Conservation (phyloP, 2,797 vertebrate species). For the Schizopygopsis pylzovi region DNA sequence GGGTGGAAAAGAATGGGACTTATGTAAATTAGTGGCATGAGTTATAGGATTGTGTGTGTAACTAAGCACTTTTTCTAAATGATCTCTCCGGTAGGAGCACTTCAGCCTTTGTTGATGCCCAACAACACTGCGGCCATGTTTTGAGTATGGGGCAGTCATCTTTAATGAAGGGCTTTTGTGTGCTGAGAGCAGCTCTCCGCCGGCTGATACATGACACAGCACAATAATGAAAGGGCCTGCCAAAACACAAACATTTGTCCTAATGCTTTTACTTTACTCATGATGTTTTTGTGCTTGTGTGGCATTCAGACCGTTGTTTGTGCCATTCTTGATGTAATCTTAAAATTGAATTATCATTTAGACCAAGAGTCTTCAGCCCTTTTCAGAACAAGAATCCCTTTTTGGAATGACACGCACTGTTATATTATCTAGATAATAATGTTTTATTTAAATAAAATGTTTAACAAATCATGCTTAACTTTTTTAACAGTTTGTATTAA, state of each 20-base stretch:
- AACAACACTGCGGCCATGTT: not conserved
- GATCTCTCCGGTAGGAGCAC: not conserved
- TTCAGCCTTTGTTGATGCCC: constrained; percentile 24
- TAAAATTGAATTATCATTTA: constrained; percentile 4
- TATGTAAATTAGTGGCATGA: not conserved
- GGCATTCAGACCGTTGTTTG: not conserved
- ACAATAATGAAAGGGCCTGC: constrained; percentile 10
- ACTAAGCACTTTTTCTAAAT: not conserved
- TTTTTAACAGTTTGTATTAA: not conserved
- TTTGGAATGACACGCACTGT: not conserved
- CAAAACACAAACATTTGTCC: not conserved
- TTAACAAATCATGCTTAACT: not conserved
- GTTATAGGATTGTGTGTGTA: constrained; percentile 8
- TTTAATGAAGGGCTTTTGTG: constrained; percentile 26
- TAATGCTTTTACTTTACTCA: not conserved
- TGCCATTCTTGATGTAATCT: not conserved
- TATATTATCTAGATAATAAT: not conserved
- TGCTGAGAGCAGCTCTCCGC: not conserved
- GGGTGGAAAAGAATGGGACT: not conserved
- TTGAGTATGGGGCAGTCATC: not conserved
- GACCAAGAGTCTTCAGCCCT: not conserved
- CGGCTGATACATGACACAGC: constrained; percentile 22
- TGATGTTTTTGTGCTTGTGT: constrained; percentile 8
- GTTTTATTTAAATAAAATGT: not conserved
- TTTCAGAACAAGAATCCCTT: not conserved